A percentile compares a stretch with the other conserved stretches of the same genome.
These are phyloP conservation scores for Alectoris magna DNA, from an alignment of 2,797 vertebrate species.

Conservation along the genomic window DNA sequence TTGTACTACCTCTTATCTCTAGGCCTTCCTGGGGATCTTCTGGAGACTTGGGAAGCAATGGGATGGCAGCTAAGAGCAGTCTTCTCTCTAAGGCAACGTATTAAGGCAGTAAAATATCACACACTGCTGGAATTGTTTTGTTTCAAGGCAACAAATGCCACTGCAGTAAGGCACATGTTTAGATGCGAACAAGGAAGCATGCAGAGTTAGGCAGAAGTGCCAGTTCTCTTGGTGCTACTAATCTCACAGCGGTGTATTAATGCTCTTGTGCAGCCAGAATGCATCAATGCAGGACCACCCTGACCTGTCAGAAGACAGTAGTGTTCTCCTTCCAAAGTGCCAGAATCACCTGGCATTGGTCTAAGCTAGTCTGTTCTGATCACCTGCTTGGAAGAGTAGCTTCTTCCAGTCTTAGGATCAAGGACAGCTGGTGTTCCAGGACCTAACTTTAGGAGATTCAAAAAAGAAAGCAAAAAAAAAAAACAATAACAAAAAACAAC, in stretches of 20 bases:
- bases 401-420: not conserved
- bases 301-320: not conserved
- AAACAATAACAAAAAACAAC: not conserved
- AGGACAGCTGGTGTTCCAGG: not conserved
- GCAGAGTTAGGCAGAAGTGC: not conserved
- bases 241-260: too few relatives aligned
- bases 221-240: not conserved
- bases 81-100: not conserved
- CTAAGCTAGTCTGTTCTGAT: not conserved
- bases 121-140: not conserved
- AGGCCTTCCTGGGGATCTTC: not conserved
- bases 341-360: not conserved
- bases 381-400: not conserved
- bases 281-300: not conserved
- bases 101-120: not conserved
- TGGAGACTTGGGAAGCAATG: not conserved
- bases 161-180: not conserved
- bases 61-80: not conserved
- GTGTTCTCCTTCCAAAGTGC: slow-evolving; percentile 9
- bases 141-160: not conserved
- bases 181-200: not conserved
- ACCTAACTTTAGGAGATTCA: not conserved
- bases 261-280: not conserved
- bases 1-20: not conserved
- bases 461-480: not conserved